phyloP scores from a whole-genome alignment of 53 echinoderm and acorn worm genomes.

The Stichopus horrens region DNA sequence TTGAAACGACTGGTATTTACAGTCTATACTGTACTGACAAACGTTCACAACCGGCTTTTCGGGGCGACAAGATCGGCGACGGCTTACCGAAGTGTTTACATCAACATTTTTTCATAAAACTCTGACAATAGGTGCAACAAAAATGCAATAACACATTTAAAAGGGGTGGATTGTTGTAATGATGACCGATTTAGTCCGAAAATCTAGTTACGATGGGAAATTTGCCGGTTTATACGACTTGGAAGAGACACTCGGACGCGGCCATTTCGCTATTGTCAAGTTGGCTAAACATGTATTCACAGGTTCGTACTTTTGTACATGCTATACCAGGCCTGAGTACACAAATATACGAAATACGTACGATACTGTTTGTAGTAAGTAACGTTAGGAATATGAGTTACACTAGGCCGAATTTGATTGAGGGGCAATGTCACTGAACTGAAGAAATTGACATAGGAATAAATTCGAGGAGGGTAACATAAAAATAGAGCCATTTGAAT shows the following conservation, averaged over 20 bases:
- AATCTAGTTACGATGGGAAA: conserved; percentile 80
- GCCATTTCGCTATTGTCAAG: conserved; percentile 99
- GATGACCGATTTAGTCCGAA: conserved; percentile 45
- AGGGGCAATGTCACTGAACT: too few species aligned
- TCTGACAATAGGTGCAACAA: neutral
- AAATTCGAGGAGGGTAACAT: too few species aligned
- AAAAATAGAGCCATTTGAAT: too few species aligned
- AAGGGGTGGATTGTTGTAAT: conserved; percentile 8
- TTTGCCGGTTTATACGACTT: conserved; percentile 97
- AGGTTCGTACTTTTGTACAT: conserved; percentile 36
- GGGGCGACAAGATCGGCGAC: neutral
- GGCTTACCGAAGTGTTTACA: neutral
- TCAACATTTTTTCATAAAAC: neutral
- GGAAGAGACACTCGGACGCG: conserved; percentile 94
- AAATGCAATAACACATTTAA: conserved; percentile 4
- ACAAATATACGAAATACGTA: too few species aligned
- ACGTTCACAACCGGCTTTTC: conserved; percentile 10
- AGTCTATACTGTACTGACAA: neutral
- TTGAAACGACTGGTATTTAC: neutral
- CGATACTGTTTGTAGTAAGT: too few species aligned
- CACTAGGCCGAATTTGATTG: too few species aligned
- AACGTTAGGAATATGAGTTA: too few species aligned
- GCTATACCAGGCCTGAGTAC: too few species aligned
- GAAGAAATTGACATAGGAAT: too few species aligned
- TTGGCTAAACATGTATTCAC: conserved; percentile 96